Evolutionary conservation across 1,140 invertebrate genomes (phyloP).

Genomic region (Chlorops oryzae): DNA sequence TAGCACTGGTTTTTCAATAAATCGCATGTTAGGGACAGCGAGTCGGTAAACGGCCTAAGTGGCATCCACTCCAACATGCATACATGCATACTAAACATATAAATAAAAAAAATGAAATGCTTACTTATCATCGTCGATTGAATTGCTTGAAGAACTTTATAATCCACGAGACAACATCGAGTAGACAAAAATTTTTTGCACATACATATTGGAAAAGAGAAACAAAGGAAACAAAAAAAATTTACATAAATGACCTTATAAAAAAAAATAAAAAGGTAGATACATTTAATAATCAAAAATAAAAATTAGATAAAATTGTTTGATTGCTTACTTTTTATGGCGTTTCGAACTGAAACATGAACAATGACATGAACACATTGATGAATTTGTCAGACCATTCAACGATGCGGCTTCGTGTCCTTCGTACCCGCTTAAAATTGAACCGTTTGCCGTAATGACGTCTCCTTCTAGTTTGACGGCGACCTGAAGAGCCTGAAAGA

Average conservation of each 20-base stretch:
- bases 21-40: too few species aligned
- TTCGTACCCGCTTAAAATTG: conserved; percentile 67
- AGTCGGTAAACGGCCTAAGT: too few species aligned
- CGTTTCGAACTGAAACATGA: conserved; percentile 61
- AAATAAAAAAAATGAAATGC: too few species aligned
- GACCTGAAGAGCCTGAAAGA: conserved; percentile 69
- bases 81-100: too few species aligned
- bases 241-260: too few species aligned
- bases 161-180: too few species aligned
- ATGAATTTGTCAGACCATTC: conserved; percentile 58
- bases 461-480: conserved; percentile 89
- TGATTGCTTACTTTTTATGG: conserved; percentile 50
- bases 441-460: conserved; percentile 85
- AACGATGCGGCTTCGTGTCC: conserved; percentile 53
- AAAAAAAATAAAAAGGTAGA: conserved; percentile 1
- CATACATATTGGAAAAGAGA: too few species aligned
- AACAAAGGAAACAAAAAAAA: not conserved
- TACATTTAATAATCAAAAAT: not conserved
- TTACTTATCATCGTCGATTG: too few species aligned
- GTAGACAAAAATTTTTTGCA: too few species aligned
- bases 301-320: conserved; percentile 7
- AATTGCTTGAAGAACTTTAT: too few species aligned
- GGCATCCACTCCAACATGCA: too few species aligned
- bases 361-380: conserved; percentile 79
- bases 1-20: too few species aligned